Evolutionary conservation across 2,113 vertebrate genomes (phyloP), one percentile per base, ranked within the genome.

Genomic region (Spermophilus dauricus): DNA sequence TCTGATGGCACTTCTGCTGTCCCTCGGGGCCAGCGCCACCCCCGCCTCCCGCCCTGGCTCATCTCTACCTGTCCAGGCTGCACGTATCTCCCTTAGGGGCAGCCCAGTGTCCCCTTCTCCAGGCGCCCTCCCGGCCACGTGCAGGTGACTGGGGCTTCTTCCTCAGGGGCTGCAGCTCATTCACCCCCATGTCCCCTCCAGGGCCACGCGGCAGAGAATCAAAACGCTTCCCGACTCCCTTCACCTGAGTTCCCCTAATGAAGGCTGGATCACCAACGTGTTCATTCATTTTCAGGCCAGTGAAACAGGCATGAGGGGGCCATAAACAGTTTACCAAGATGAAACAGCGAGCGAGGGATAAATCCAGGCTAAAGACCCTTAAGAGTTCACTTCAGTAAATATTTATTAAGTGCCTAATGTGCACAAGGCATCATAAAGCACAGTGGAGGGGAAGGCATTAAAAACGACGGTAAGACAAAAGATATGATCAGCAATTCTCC

Each of bases 361-460:
- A 72, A 93, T 91, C 82, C 73, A 86, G 87, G 77, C 91, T 85
- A 83, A 97, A 94, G 94, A 88, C 42, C 61, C 89, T 83, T 75
- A 90, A 92, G 85, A 80, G 82, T 91, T 97, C 89, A 93, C 65
- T 93, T 97, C 83, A 91, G 93, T 93, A 97, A 97, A 94, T 93
- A 98, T 94, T 98, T 96, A 95, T 97, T 97, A 97, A 96, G 80
- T 92, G 51, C 73, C 92, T 96, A 92, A 82, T 65, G 78, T n/a
- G 42, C 80, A 63, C 16, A 39, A 85, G 37, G 72, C 86, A 63
- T 75, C 65, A 53, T 81, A 83, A 94, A 93, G 85, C 90, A 96
- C 81, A 92, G 94, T 1, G 77, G 93, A 96, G 72, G 37, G 80
- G 34, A 70, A 96, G 34, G 51, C 6, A 37, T 85, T 58, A 77